Evolutionary conservation across 2,113 vertebrate genomes (phyloP), one percentile per base, ranked within the genome.

Genomic region (Gila orcuttii): DNA sequence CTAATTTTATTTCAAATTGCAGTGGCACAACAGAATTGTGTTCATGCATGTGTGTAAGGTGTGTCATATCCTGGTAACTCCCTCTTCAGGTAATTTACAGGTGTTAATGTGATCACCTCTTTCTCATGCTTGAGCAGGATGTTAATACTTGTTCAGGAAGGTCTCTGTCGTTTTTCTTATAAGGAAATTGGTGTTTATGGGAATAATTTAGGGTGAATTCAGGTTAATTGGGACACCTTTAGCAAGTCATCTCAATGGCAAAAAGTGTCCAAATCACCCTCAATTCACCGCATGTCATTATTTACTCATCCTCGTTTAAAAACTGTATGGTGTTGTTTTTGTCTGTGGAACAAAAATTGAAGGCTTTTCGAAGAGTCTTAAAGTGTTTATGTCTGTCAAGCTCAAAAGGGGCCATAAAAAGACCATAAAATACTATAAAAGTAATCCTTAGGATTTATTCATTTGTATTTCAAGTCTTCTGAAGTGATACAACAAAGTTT

Each of bases 51-150:
- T 47, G 78, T 47, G 68, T 10, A 33, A 86, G 85, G 85, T 73
- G 88, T 89, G 88, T 81, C 77, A 85, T 79, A 86, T 86, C 88
- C 82, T 85, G 88, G 77, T 86, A 74, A 85, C 68, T 76, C 82
- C 85, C 74, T 88, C 57, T 59, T 57, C 23, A 25, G 71, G 59
- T 79, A 31, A 13, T 57, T 66, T 57, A 75, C 57, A 85, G 13
- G 23, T 57, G 15, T 81, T 64, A 13, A 62, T 23, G 47, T 60
- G 25, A 47, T 62, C 36, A 15, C 45, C 50, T 42, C 50, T 60
- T 28, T 39, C 64, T 57, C 13, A 4, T 71, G 47, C 25, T 57
- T 45, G 25, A 31, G 28, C 55, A 60, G 55, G 33, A 79, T 60
- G 31, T 79, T 79, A 45, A 74, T 25, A 25, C 71, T 74, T 47